Conservation (phyloP, 2,797 vertebrate genomes). For the Mustela erminea region DNA sequence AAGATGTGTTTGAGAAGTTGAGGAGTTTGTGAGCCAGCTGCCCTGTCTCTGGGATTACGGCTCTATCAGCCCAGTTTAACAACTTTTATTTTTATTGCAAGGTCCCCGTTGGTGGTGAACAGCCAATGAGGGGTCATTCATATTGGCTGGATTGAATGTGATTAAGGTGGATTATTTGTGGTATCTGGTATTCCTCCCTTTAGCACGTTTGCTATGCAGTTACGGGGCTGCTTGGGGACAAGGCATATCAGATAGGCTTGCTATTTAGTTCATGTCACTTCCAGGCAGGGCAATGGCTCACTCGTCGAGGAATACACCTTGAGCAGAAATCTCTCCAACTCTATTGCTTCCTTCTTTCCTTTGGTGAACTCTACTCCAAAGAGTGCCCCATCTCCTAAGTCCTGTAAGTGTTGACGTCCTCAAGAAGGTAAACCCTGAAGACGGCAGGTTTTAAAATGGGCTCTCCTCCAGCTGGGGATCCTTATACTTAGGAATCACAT, state of each 20-base stretch:
- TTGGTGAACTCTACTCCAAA: background rate
- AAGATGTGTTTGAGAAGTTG: background rate
- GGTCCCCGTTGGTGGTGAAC: background rate
- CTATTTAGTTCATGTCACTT: background rate
- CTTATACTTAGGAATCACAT: background rate
- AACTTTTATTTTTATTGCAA: rapidly evolving
- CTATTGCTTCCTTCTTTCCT: background rate
- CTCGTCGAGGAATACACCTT: background rate
- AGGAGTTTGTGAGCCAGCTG: background rate
- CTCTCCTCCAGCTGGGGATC: background rate
- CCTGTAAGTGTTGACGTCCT: background rate
- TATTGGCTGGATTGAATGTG: background rate
- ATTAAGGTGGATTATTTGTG: background rate
- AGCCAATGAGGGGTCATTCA: background rate
- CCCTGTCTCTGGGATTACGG: background rate
- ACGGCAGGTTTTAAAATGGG: background rate
- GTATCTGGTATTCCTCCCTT: background rate
- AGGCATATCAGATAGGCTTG: background rate
- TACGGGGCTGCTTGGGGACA: background rate
- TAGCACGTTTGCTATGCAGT: background rate
- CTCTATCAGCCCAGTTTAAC: background rate
- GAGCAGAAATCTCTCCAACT: background rate
- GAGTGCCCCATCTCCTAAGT: background rate
- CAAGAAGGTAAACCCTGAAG: background rate
- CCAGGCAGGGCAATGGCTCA: background rate